Base-by-base conservation (phyloP, 2,888 invertebrate genomes). In the Ametastegia equiseti region DNA sequence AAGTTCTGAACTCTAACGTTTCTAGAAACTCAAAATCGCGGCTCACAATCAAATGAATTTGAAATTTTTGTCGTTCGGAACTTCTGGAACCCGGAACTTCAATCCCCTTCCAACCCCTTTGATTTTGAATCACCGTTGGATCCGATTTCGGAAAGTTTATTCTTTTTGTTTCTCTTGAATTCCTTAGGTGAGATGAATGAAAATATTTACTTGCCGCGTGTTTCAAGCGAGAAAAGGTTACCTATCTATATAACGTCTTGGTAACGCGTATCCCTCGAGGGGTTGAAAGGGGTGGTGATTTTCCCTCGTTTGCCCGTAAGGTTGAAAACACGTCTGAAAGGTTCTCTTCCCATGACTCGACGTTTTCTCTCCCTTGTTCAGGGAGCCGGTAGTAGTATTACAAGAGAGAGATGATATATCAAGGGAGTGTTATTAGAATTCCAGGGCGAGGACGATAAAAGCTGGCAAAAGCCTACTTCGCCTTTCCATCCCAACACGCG, bases 401-500 rank as follows among this genome's bases (percentile, higher is more conserved):
- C 23, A 6, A 45, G 30, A 13, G 27, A 11, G 75, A n/a, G 50
- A 36, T 19, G 39, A 19, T 27, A 75, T 75, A 54, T 75, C 54
- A 75, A 54, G 54, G 75, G 9, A 54, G 54, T 75, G 75, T 54
- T 75, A 75, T 75, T 75, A 54, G 75, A 75, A 75, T 75, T 75
- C 75, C 75, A 13, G n/a, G n/a, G n/a, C 63, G 36, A 23, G 36
- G 75, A 75, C 54, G 50, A 75, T 75, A 71, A 71, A 71, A 71
- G 71, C 47, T 9, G 19, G 67, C 67, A 42, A 67, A 67, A 42
- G 71, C 47, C 27, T n/a, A n/a, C n/a, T 71, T 30, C 45, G 71
- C 71, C 27, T 47, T 47, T 45, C 71, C 47, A 71, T 71, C 27
- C 71, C 47, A 47, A 71, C 71, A 71, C 71, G 71, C 47, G 71